Base-by-base conservation (phyloP, 2,888 invertebrate species). In the Trichopoda pennipes region DNA sequence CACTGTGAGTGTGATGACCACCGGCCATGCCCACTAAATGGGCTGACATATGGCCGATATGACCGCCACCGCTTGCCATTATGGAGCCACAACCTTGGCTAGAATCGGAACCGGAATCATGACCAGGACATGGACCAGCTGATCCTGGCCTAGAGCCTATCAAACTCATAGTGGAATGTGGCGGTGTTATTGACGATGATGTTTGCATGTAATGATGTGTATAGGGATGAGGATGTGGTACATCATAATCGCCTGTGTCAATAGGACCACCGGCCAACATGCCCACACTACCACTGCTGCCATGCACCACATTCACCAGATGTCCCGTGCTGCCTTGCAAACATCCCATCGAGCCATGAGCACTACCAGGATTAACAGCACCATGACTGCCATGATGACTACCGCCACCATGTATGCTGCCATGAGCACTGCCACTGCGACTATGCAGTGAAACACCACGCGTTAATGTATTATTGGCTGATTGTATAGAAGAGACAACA, bases 161-260 rank as follows among this genome's bases (percentile, higher is more conserved):
- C 85, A 89, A 86, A 86, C 90, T 91, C 84, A 91, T 87, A 49
- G 91, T 90, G 56, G 91, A 89, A 85, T 90, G 91, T 69, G 91
- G 91, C 79, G 91, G 91, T 70, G 91, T 91, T 85, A 90, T 89
- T 63, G 91, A 91, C 21, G 91, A 89, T 66, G 91, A 89, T 56
- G 91, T 91, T 85, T 91, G 91, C 91, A 91, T 91, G 84, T 91
- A 91, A 85, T 91, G 91, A 87, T 91, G 91, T 66, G 91, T 91
- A 85, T 91, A 91, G 23, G 91, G 91, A 89, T 91, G 91, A 83
- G 91, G 91, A 88, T 91, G 91, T 51, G 91, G 91, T 64, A 91
- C 91, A 88, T 91, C 91, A 85, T 91, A 91, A 85, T 91, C 91
- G 53, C 91, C 91, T 9, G 91, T 91, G 81, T 91, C 91, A 66